A percentile compares a stretch with the other conserved stretches of the same genome.
Conservation (phyloP, 2,888 invertebrate species). For the Diadegma fenestrale region DNA sequence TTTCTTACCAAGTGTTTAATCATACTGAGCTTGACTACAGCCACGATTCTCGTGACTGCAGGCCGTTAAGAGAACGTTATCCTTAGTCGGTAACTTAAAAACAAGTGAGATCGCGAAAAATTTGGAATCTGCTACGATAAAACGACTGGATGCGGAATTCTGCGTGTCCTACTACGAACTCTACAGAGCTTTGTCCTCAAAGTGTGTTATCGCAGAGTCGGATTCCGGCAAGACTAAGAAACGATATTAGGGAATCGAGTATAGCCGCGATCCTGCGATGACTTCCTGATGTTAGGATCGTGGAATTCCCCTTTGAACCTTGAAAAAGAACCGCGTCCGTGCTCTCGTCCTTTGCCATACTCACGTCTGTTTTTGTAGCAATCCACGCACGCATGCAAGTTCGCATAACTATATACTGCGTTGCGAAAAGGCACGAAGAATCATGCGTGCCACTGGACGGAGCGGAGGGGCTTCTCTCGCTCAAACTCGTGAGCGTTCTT, state of each 20-base stretch:
- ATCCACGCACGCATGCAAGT: slow-evolving; percentile 11
- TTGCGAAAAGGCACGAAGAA: slow-evolving; percentile 49
- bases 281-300: slow-evolving; percentile 61
- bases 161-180: background rate
- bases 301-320: slow-evolving; percentile 57
- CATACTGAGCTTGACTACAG: slow-evolving; percentile 24
- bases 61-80: background rate
- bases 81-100: background rate
- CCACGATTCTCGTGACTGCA: slow-evolving; percentile 17
- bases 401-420: slow-evolving; percentile 40
- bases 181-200: background rate
- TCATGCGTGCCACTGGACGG: slow-evolving; percentile 62
- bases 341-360: background rate
- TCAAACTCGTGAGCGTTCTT: slow-evolving; percentile 35
- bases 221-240: slow-evolving; percentile 9
- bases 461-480: slow-evolving; percentile 47
- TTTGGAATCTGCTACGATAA: background rate
- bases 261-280: slow-evolving; percentile 2
- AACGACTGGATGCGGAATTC: slow-evolving; percentile 14
- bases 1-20: slow-evolving; percentile 34
- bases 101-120: background rate
- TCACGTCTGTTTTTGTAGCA: slow-evolving; percentile 12
- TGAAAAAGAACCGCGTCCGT: slow-evolving; percentile 43
- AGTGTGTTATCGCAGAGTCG: background rate
- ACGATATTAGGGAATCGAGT: background rate